Evolutionary conservation across 2,113 vertebrate genomes (phyloP).

Genomic region (Sinocyclocheilus grahami): DNA sequence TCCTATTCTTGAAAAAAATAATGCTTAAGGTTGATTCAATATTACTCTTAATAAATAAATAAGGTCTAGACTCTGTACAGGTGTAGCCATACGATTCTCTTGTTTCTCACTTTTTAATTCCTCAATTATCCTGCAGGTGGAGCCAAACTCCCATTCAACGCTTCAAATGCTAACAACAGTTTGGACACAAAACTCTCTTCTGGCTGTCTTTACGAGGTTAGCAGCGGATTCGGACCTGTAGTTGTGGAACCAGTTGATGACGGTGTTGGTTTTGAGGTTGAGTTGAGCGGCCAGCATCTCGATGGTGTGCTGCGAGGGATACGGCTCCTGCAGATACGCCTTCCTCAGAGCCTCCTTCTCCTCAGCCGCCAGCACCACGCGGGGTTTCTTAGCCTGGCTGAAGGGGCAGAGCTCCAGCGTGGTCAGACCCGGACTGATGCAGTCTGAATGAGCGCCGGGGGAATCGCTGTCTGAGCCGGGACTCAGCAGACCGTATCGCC

Average conservation of each 20-base stretch:
- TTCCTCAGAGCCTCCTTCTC: slow-evolving; percentile 94
- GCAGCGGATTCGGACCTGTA: slow-evolving; percentile 82
- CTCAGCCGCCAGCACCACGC: slow-evolving; percentile 91
- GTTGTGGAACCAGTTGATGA: slow-evolving; percentile 99
- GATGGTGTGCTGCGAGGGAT: slow-evolving; percentile 97
- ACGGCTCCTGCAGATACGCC: slow-evolving; percentile 94
- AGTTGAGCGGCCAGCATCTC: slow-evolving; percentile 93
- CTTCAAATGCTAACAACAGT: background rate
- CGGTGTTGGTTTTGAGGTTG: slow-evolving; percentile 96
- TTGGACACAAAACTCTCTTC: background rate
- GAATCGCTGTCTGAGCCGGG: slow-evolving; percentile 92
- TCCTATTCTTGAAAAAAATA: no score
- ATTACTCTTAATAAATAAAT: no score
- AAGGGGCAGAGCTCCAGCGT: slow-evolving; percentile 84
- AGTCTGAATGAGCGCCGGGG: slow-evolving; percentile 83
- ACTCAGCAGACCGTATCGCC: slow-evolving; percentile 91
- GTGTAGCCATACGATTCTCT: background rate
- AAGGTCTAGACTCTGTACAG: no score
- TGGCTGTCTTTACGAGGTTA: background rate
- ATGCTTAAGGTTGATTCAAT: no score
- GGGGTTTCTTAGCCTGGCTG: slow-evolving; percentile 90
- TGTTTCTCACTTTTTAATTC: background rate
- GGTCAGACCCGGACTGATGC: slow-evolving; percentile 84
- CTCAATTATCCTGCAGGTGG: slow-evolving; percentile 11
- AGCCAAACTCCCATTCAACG: slow-evolving; percentile 1